Conservation (phyloP, 1,140 invertebrate species). For the Drosophila lacteicornis region DNA sequence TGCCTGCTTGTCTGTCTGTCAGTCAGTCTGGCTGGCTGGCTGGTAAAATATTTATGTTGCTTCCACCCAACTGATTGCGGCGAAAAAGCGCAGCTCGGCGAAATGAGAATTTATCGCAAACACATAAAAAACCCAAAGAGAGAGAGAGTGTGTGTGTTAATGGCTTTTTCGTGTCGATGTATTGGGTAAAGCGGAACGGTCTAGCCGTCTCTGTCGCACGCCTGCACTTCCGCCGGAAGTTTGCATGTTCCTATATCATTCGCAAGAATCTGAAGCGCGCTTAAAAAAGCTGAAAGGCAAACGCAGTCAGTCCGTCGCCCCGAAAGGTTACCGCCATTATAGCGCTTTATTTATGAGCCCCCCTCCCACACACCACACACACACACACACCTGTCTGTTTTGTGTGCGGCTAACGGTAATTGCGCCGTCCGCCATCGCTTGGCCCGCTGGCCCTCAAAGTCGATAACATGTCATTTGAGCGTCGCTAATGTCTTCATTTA, state of each 20-base stretch:
- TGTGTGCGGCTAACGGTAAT: slow-evolving; percentile 53
- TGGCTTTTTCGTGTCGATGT: slow-evolving; percentile 66
- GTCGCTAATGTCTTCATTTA: slow-evolving; percentile 82
- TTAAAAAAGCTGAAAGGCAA: slow-evolving; percentile 61
- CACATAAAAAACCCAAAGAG: slow-evolving; percentile 55
- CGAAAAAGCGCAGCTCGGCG: slow-evolving; percentile 71
- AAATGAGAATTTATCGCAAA: slow-evolving; percentile 81
- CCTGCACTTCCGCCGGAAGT: slow-evolving; percentile 76
- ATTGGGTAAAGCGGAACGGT: slow-evolving; percentile 11
- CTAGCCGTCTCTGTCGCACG: slow-evolving; percentile 39
- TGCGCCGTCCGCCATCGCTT: slow-evolving; percentile 43
- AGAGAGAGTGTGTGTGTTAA: slow-evolving; percentile 55
- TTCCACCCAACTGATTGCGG: slow-evolving; percentile 66
- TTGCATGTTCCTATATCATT: slow-evolving; percentile 82
- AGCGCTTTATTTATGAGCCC: slow-evolving; percentile 55
- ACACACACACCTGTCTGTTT: slow-evolving; percentile 7
- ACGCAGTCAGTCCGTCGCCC: slow-evolving; percentile 19
- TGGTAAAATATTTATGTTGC: slow-evolving; percentile 77
- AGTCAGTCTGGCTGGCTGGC: slow-evolving; percentile 27
- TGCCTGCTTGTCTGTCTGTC: not conserved
- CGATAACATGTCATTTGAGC: slow-evolving; percentile 83
- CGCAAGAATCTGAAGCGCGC: slow-evolving; percentile 75
- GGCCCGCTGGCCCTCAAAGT: slow-evolving; percentile 51
- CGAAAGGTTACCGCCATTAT: slow-evolving; percentile 56
- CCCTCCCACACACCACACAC: slow-evolving; percentile 17